Evolutionary conservation across 2,797 vertebrate genomes (phyloP).

Genomic region (Ceryle rudis): DNA sequence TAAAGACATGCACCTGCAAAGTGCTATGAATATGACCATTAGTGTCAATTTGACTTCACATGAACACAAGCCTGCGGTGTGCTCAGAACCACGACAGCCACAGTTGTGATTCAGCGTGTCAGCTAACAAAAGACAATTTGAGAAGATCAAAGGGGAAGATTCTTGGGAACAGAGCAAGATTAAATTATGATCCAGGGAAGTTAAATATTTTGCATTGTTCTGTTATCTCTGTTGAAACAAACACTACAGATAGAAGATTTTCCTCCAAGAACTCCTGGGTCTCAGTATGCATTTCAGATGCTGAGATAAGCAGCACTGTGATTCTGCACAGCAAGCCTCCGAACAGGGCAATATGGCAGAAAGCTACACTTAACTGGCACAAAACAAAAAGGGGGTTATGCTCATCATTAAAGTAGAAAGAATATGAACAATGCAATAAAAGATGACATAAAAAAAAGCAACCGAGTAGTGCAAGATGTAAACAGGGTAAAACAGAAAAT

Average conservation of each 20-base stretch:
- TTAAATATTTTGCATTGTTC: background rate
- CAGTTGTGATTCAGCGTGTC: background rate
- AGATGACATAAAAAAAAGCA: background rate
- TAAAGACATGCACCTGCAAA: background rate
- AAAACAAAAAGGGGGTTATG: background rate
- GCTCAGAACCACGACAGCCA: background rate
- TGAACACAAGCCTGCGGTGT: background rate
- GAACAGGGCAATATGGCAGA: background rate
- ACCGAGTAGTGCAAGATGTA: background rate
- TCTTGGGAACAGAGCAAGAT: background rate
- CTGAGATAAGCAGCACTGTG: background rate
- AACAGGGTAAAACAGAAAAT: background rate
- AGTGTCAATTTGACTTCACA: background rate
- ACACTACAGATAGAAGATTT: background rate
- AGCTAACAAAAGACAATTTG: background rate
- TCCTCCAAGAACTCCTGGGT: background rate
- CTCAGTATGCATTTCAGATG: background rate
- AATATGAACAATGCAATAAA: background rate
- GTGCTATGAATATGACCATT: background rate
- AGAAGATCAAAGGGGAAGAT: background rate
- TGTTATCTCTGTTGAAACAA: background rate
- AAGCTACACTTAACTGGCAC: background rate
- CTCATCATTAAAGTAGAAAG: background rate
- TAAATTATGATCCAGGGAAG: background rate
- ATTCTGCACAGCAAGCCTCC: background rate